Evolutionary conservation across 23 tunicate species (phyloP), one percentile per base, ranked within the genome.

Genomic region (Ascidia mentula): DNA sequence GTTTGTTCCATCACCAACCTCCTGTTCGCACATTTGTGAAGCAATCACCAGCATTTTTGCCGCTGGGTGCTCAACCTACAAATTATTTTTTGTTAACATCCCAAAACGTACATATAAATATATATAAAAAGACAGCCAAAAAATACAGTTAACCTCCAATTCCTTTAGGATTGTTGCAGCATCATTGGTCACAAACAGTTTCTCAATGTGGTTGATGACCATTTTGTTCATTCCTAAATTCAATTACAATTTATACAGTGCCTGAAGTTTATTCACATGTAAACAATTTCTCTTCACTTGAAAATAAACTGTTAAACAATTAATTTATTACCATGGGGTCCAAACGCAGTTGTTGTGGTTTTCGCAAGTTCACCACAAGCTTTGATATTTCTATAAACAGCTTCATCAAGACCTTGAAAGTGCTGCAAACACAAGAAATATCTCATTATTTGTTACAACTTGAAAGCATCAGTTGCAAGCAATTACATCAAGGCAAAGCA

Each of bases 41-140:
- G 99, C 99, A 60, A 96, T 81, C 18, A 96, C 99, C 34, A 96
- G 61, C 99, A 96, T 96, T 83, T 96, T 96, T 9, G 99, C 99
- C 17, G 99, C 99, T 59, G 99, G 99, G 78, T 96, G 99, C 60
- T 87, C 88, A 40, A 96, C 96, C 95, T 89, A 34, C 15, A 34
- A 71, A 1, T n/a, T 34, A 34, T n/a, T n/a, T n/a, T n/a, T n/a
- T n/a, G n/a, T n/a, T n/a, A n/a, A n/a, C n/a, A n/a, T n/a, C n/a
- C n/a, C 1, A 53, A 53, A 53, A 53, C 65, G 4, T 9, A 53
- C 65, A 20, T 26, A 53, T 9, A 42, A 42, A 42, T 28, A 69
- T 69, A 12, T 22, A 46, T 46, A 46, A 46, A 18, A 46, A 46
- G 18, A 46, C 18, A 17, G 20, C 20, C 20, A 46, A 17, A 18